phyloP scores from a whole-genome alignment of 2,888 invertebrate species.

The Chironomus tentans region DNA sequence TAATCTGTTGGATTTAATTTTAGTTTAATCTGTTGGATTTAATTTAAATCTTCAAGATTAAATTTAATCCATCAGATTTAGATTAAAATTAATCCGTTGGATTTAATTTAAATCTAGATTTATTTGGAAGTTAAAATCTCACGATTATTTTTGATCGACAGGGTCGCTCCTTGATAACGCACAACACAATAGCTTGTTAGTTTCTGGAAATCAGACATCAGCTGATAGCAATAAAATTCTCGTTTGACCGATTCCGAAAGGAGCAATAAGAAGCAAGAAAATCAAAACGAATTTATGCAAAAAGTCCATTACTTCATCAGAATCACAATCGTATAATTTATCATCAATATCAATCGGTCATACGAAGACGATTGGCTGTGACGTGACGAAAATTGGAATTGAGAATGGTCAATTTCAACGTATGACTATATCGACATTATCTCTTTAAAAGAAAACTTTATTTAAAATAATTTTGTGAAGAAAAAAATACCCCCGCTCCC shows the following conservation, averaged over 20 bases:
- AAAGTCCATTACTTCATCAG: background rate
- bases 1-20: no score
- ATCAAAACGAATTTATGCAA: conserved; percentile 16
- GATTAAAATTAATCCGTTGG: background rate
- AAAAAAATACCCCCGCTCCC: no score
- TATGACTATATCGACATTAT: background rate
- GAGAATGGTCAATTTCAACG: background rate
- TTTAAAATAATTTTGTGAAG: background rate
- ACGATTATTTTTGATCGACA: background rate
- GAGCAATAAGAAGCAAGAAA: background rate
- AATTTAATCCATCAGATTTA: no score
- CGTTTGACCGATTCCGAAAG: conserved; percentile 17
- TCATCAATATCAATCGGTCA: background rate
- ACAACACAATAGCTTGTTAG: background rate
- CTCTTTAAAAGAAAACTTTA: background rate
- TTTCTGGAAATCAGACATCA: background rate
- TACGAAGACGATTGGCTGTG: background rate
- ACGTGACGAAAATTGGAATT: background rate
- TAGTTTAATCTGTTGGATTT: no score
- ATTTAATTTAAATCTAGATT: background rate
- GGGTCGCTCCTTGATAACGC: conserved; percentile 16
- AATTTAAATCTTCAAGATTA: no score
- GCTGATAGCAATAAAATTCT: background rate
- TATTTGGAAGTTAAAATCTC: no score
- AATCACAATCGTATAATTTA: conserved; percentile 15